Evolutionary conservation across 2,113 vertebrate species (phyloP).

Genomic region (Cyphomyrus discorhynchus): DNA sequence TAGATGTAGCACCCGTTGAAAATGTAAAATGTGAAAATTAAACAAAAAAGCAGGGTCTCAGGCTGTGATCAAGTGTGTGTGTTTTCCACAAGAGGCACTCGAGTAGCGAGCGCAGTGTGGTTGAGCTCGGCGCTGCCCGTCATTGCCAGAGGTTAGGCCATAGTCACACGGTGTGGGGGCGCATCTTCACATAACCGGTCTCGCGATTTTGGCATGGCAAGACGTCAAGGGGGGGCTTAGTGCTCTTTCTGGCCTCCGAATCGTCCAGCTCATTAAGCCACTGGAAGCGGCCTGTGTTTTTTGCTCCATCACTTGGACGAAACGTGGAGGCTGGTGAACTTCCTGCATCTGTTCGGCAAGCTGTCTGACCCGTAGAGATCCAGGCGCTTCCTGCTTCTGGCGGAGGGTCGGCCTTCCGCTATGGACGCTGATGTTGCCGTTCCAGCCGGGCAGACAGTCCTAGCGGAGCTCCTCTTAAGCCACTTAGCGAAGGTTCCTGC

Average conservation of each 20-base stretch:
- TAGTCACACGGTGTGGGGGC: neutral
- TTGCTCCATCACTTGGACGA: neutral
- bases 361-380: neutral
- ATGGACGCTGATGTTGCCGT: neutral
- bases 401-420: neutral
- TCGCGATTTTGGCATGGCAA: neutral
- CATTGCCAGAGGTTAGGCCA: neutral
- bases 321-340: neutral
- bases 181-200: neutral
- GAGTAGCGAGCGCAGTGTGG: neutral
- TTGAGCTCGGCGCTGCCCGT: neutral
- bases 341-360: neutral
- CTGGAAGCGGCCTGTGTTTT: neutral
- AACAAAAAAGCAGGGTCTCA: neutral
- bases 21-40: neutral
- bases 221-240: neutral
- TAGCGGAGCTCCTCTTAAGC: neutral
- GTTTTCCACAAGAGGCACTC: neutral
- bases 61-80: neutral
- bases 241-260: neutral
- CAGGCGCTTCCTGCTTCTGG: neutral
- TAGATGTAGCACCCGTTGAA: neutral
- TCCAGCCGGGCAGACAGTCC: neutral
- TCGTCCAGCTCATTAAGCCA: neutral
- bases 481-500: neutral